Conservation (phyloP, 2,888 invertebrate species). For the Melanargia galathea region DNA sequence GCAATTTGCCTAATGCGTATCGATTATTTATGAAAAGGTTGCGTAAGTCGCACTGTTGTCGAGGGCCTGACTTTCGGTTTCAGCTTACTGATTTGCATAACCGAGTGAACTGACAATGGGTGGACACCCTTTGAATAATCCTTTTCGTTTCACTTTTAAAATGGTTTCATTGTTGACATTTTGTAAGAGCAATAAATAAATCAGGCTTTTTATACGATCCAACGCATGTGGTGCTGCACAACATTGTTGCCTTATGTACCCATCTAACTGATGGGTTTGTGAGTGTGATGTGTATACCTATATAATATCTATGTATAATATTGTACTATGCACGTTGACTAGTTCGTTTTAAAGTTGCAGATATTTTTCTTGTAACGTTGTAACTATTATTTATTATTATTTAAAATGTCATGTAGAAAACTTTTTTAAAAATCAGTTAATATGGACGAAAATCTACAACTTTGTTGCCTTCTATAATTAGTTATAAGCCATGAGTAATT, state of each 20-base stretch:
- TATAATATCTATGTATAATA: neutral
- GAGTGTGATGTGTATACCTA: constrained; percentile 6
- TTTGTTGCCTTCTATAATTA: too few species aligned
- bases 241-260: constrained; percentile 63
- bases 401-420: too few species aligned
- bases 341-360: neutral
- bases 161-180: constrained; percentile 75
- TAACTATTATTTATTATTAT: neutral
- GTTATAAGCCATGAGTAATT: too few species aligned
- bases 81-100: constrained; percentile 80
- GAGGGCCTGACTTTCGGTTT: constrained; percentile 73
- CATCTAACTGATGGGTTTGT: constrained; percentile 19
- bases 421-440: too few species aligned
- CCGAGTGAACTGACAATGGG: constrained; percentile 67
- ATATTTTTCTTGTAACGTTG: neutral
- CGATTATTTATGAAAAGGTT: constrained; percentile 77
- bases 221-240: constrained; percentile 55
- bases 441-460: too few species aligned
- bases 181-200: constrained; percentile 78
- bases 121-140: constrained; percentile 71
- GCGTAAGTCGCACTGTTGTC: constrained; percentile 65
- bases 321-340: neutral
- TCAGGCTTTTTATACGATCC: constrained; percentile 73
- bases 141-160: constrained; percentile 79
- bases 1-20: constrained; percentile 76